phyloP scores from a whole-genome alignment of 2,888 invertebrate genomes.

The Quadriops clusia region DNA sequence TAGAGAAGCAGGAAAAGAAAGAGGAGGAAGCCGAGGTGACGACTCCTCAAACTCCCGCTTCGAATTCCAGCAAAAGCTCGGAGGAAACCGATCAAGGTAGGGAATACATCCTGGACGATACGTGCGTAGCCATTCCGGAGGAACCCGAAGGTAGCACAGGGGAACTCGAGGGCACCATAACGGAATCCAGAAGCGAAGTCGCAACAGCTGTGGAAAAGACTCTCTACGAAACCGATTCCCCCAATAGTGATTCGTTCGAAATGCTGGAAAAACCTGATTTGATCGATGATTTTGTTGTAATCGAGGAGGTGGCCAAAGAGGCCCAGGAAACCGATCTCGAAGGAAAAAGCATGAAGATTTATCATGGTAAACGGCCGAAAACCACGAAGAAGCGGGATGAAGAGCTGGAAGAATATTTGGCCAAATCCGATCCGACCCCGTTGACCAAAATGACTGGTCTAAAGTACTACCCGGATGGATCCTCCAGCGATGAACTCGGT shows the following conservation, averaged over 20 bases:
- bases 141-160: constrained; percentile 37
- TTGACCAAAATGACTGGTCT: constrained; percentile 39
- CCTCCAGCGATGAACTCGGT: constrained; percentile 49
- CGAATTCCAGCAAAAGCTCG: constrained; percentile 52
- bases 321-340: constrained; percentile 73
- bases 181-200: constrained; percentile 40
- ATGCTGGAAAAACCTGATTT: constrained; percentile 77
- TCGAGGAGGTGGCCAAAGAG: constrained; percentile 79
- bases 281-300: constrained; percentile 77
- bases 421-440: constrained; percentile 55
- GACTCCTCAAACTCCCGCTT: constrained; percentile 49
- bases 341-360: constrained; percentile 69
- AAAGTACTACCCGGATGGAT: constrained; percentile 38
- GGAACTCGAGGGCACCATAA: constrained; percentile 30
- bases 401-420: constrained; percentile 59
- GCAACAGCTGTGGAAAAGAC: constrained; percentile 50
- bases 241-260: constrained; percentile 76
- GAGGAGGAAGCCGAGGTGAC: constrained; percentile 21
- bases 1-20: constrained; percentile 32
- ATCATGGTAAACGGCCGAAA: constrained; percentile 34
- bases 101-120: constrained; percentile 50
- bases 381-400: constrained; percentile 53
- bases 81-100: constrained; percentile 52
- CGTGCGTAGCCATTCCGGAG: constrained; percentile 44
- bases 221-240: constrained; percentile 49